Base-by-base conservation (phyloP, 2,888 invertebrate species). In the Drosophila vallismaia region DNA sequence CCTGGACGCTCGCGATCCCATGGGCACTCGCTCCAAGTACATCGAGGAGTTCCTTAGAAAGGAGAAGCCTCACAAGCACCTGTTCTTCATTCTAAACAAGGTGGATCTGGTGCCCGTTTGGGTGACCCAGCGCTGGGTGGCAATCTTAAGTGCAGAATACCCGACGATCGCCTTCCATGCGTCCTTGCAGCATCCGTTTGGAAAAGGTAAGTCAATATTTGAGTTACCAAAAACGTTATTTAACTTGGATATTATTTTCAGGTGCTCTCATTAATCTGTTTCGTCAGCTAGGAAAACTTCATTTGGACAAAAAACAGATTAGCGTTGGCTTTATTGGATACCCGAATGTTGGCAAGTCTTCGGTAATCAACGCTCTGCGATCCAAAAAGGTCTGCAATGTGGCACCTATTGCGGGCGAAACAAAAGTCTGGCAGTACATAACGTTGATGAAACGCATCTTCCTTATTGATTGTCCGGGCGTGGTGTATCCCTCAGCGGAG, bases 351-450 rank as follows among this genome's bases (percentile, higher is more conserved):
- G 99, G 99, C 0, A 99, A 99, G 92, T 99, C 98, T 71, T 99
- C 99, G 0, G 95, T 99, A 5, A 99, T 99, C 75, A 99, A 99
- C 91, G 97, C 99, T 0, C 92, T 99, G 59, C 94, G 97, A 58
- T 96, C 97, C 8, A 98, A 99, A 89, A 99, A 99, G 92, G 99
- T 99, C 0, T 99, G 99, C 91, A 99, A 98, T 91, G 98, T 96
- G 0, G 99, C 99, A 4, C 99, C 99, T 0, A 97, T 99, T 87
- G 99, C 99, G 62, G 99, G 99, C 4, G 97, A 97, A 92, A 97
- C 97, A 0, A 97, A 97, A 93, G 98, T 99, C 1, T 99, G 99
- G 99, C 99, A 99, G 91, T 99, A 99, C 90, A 98, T 99, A 44
- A 99, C 99, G 0, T 92, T 99, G 56, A 99, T 99, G 99, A 95